Evolutionary conservation across 2,797 vertebrate species (phyloP).

Genomic region (Ficedula albicollis): DNA sequence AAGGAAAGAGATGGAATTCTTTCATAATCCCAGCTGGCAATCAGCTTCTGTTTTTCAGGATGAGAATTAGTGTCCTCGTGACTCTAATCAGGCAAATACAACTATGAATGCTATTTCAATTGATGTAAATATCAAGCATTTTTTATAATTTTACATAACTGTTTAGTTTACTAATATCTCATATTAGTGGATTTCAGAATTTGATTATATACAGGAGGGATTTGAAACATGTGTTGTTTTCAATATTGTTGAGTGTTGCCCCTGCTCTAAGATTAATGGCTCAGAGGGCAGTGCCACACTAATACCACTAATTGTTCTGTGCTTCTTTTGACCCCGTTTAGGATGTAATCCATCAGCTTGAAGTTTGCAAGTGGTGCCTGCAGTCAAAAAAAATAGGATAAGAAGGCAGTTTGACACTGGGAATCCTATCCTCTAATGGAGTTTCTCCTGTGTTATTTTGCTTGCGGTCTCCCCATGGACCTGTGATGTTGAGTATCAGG

Average conservation of each 20-base stretch:
- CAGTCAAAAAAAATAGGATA: not conserved
- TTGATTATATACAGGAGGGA: not conserved
- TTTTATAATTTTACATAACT: not conserved
- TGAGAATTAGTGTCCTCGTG: slow-evolving; percentile 20
- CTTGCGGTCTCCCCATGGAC: not conserved
- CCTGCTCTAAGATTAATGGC: not conserved
- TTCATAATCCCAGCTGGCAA: slow-evolving; percentile 37
- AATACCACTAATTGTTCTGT: slow-evolving; percentile 21
- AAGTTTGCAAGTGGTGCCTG: not conserved
- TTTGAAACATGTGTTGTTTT: not conserved
- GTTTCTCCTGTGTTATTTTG: not conserved
- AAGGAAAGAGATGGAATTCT: not conserved
- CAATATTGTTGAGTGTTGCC: not conserved
- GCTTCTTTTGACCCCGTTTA: slow-evolving; percentile 15
- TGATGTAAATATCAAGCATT: not conserved
- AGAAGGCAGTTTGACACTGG: not conserved
- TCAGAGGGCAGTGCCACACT: not conserved
- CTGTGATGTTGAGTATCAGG: not conserved
- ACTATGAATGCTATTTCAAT: not conserved
- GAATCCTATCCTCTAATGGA: not conserved
- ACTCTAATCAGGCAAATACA: slow-evolving; percentile 25
- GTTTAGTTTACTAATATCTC: not conserved
- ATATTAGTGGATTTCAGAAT: not conserved
- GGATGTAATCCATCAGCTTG: not conserved
- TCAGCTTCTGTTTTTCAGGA: slow-evolving; percentile 17